Percentiles rank a stretch among this genome's conserved stretches.
These are phyloP conservation scores for Carduelis carduelis DNA, from an alignment of 2,797 vertebrate species.

Conservation along the genomic window DNA sequence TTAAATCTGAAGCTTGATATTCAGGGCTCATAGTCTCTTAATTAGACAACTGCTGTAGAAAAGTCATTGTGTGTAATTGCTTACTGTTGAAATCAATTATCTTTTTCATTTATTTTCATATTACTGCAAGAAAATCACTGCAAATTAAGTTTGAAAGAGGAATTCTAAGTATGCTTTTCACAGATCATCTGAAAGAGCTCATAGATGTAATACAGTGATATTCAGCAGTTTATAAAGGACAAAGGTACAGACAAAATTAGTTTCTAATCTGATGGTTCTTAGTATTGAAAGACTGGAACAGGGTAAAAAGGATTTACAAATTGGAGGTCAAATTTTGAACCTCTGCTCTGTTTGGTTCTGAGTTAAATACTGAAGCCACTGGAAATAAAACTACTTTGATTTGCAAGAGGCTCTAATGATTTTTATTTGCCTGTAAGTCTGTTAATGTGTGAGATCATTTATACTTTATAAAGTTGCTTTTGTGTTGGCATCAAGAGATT, in stretches of 20 bases:
- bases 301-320: neutral
- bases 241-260: neutral
- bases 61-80: conserved; percentile 20
- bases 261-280: neutral
- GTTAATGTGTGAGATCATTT: neutral
- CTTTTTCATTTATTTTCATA: conserved; percentile 10
- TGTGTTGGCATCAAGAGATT: neutral
- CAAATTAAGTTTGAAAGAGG: conserved; percentile 32
- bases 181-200: neutral
- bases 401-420: neutral
- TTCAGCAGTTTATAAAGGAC: conserved; percentile 35
- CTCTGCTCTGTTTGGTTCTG: neutral
- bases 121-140: neutral
- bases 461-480: neutral
- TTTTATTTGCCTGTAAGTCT: conserved; percentile 1
- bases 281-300: neutral
- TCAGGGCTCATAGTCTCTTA: neutral
- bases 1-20: neutral
- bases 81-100: conserved; percentile 15
- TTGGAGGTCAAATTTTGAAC: neutral
- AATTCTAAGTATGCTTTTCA: conserved; percentile 44
- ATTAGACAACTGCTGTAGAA: conserved; percentile 15
- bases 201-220: neutral
- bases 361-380: neutral
- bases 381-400: neutral